phyloP scores from a whole-genome alignment of 2,113 vertebrate species.

The Cyprinodon tularosa region DNA sequence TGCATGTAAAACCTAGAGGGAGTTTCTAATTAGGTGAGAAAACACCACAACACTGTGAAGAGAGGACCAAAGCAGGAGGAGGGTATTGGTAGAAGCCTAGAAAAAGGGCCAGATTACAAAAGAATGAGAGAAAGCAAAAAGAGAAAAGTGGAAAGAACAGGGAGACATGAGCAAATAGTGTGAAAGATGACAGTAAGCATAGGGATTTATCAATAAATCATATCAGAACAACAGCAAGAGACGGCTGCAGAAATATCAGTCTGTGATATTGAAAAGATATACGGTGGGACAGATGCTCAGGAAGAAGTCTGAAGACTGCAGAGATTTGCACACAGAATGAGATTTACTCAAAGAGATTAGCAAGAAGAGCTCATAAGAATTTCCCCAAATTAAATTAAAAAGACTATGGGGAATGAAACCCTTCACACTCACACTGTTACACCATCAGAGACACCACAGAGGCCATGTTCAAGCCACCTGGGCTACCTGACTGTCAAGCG shows the following conservation, averaged over 20 bases:
- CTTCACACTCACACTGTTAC: conserved; percentile 11
- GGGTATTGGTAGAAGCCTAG: conserved; percentile 30
- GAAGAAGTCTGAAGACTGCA: conserved; percentile 11
- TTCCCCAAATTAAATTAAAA: conserved; percentile 20
- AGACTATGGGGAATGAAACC: conserved; percentile 11
- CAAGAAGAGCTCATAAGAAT: conserved; percentile 10
- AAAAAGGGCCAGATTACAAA: conserved; percentile 25
- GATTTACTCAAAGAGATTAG: conserved; percentile 24
- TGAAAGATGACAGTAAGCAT: conserved; percentile 47
- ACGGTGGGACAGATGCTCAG: conserved; percentile 11
- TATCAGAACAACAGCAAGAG: conserved; percentile 11
- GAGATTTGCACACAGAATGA: conserved; percentile 21
- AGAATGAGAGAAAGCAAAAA: conserved; percentile 43
- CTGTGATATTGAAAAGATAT: conserved; percentile 11
- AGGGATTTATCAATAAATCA: conserved; percentile 58
- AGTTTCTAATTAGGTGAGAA: conserved; percentile 71
- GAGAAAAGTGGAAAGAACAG: conserved; percentile 33
- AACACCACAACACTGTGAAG: conserved; percentile 42
- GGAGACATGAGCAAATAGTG: conserved; percentile 5
- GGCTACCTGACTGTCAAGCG: conserved; percentile 48
- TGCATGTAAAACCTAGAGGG: conserved; percentile 65
- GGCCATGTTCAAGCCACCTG: conserved; percentile 24
- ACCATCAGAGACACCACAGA: conserved; percentile 20
- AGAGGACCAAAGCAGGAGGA: conserved; percentile 26
- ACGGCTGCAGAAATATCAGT: conserved; percentile 9